These are phyloP conservation scores for Conus ventricosus DNA, from an alignment of 1,140 invertebrate genomes.

Conservation along the genomic window DNA sequence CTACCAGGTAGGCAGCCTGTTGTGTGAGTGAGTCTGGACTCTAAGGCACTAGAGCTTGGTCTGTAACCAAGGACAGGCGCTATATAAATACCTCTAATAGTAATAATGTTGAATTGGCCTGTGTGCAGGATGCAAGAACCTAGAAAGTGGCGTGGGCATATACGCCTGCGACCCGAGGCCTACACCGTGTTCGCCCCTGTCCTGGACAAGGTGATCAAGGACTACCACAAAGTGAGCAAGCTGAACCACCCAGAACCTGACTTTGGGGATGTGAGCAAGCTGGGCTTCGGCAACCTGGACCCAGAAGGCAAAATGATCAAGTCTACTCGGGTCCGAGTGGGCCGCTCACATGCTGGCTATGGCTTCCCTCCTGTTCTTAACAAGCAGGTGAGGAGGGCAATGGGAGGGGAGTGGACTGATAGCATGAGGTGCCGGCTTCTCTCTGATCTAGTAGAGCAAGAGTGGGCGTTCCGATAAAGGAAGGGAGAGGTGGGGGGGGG, in stretches of 20 bases:
- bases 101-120: background rate
- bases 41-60: too few species aligned
- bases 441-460: too few species aligned
- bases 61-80: too few species aligned
- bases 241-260: constrained; percentile 83
- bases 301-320: constrained; percentile 79
- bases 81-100: too few species aligned
- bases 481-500: too few species aligned
- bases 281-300: constrained; percentile 66
- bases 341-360: constrained; percentile 63
- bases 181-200: constrained; percentile 68
- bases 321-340: constrained; percentile 68
- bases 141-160: constrained; percentile 62
- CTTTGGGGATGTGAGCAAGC: constrained; percentile 77
- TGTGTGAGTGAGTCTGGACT: too few species aligned
- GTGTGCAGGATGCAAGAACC: constrained; percentile 57
- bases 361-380: constrained; percentile 82
- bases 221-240: constrained; percentile 65
- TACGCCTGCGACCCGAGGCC: constrained; percentile 67
- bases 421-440: too few species aligned
- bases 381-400: constrained; percentile 75
- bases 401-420: too few species aligned
- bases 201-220: constrained; percentile 66
- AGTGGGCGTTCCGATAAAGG: too few species aligned
- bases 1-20: too few species aligned